These are phyloP conservation scores for Pipistrellus pipistrellus DNA, from an alignment of 2,797 vertebrate species.

Conservation along the genomic window DNA sequence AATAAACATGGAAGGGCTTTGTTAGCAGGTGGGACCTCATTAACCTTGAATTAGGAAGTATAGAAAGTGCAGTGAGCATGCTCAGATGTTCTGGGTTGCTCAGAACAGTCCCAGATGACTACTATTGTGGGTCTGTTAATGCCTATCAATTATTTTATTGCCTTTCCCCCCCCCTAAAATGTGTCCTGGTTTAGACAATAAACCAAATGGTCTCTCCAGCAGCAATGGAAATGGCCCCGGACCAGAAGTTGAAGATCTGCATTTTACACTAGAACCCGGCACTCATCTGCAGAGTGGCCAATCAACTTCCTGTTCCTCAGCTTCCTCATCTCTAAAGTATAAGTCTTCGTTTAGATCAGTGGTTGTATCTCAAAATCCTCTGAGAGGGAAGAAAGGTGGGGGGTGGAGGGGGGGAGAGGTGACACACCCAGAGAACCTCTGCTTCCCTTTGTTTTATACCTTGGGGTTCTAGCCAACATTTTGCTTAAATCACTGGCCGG, in stretches of 20 bases:
- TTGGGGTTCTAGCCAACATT: neutral
- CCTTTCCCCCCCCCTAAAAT: neutral
- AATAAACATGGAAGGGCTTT: neutral
- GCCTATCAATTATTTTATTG: neutral
- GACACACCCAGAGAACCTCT: neutral
- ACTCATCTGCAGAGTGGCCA: neutral
- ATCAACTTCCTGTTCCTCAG: neutral
- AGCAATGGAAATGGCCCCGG: neutral
- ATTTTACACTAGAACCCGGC: rapidly evolving
- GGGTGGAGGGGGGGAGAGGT: too few species aligned
- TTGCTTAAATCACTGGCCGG: neutral
- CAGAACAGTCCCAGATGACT: neutral
- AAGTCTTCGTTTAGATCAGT: neutral
- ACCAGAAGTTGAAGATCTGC: neutral
- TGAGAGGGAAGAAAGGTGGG: neutral
- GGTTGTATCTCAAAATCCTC: neutral
- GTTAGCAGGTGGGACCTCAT: neutral
- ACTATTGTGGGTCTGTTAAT: neutral
- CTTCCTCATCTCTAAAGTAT: neutral
- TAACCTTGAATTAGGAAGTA: neutral
- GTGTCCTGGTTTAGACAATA: neutral
- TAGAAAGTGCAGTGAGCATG: neutral
- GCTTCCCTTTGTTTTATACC: neutral
- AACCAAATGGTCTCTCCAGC: neutral
- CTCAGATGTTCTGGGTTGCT: neutral